Evolutionary conservation across 2,888 invertebrate genomes (phyloP).

Genomic region (Mactromeris polynyma): DNA sequence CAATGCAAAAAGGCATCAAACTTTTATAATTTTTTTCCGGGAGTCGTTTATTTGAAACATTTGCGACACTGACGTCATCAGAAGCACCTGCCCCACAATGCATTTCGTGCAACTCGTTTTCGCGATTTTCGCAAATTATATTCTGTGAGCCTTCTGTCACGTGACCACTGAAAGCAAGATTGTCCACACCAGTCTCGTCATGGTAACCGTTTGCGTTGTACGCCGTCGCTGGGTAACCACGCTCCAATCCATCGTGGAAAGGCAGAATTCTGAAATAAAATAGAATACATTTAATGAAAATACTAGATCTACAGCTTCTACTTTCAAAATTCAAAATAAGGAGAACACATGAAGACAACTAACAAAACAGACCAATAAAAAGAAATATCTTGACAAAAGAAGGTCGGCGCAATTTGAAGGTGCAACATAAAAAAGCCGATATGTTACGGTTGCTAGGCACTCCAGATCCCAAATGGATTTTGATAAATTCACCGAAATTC

Average conservation of each 20-base stretch:
- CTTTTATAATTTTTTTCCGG: slow-evolving; percentile 38
- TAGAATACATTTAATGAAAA: too few species aligned
- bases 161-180: not conserved
- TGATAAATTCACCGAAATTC: too few species aligned
- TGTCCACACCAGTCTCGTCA: slow-evolving; percentile 19
- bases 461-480: too few species aligned
- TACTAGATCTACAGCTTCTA: too few species aligned
- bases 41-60: not conserved
- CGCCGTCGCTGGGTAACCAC: not conserved
- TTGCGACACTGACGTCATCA: not conserved
- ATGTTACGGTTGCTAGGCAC: too few species aligned
- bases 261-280: slow-evolving; percentile 30
- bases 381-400: too few species aligned
- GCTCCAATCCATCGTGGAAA: slow-evolving; percentile 4
- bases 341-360: too few species aligned
- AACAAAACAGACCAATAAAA: too few species aligned
- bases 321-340: too few species aligned
- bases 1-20: slow-evolving; percentile 54
- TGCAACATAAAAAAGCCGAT: too few species aligned
- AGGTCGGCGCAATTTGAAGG: too few species aligned
- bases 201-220: not conserved
- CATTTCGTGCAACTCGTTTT: slow-evolving; percentile 19
- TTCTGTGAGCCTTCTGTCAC: not conserved
- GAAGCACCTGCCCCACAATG: too few species aligned
- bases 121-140: slow-evolving; percentile 30